These are phyloP conservation scores for Laothoe populi DNA, from an alignment of 2,888 invertebrate genomes.

Conservation along the genomic window DNA sequence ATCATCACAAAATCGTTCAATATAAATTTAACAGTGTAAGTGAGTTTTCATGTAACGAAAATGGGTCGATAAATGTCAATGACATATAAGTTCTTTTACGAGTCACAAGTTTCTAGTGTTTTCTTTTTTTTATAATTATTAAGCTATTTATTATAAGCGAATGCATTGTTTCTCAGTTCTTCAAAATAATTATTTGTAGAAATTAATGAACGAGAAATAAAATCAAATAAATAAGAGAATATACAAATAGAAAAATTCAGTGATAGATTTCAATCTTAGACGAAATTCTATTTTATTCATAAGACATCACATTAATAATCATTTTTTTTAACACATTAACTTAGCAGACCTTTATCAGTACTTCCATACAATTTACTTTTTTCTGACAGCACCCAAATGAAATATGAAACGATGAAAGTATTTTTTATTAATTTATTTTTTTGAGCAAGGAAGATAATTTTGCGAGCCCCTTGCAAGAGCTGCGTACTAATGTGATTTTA, in stretches of 20 bases:
- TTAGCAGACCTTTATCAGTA: conserved; percentile 55
- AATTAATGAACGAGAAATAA: not conserved
- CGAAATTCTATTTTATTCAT: not conserved
- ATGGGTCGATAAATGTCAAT: conserved; percentile 12
- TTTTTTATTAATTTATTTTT: conserved; percentile 78
- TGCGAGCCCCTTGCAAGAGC: conserved; percentile 67
- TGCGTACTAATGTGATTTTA: conserved; percentile 83
- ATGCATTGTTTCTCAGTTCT: too few relatives aligned
- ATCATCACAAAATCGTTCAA: conserved; percentile 2
- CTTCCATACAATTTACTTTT: conserved; percentile 80
- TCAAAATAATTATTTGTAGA: too few relatives aligned
- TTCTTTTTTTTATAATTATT: not conserved
- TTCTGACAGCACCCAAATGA: conserved; percentile 61
- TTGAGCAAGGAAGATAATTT: conserved; percentile 73
- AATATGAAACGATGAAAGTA: conserved; percentile 66
- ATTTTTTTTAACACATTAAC: conserved; percentile 10
- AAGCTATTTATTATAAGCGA: too few relatives aligned
- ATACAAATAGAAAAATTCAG: too few relatives aligned
- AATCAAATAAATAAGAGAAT: too few relatives aligned
- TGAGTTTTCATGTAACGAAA: conserved; percentile 10
- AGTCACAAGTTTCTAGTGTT: not conserved
- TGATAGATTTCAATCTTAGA: not conserved
- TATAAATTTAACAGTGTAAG: conserved; percentile 9
- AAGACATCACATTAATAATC: not conserved
- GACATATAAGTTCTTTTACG: conserved; percentile 1